These are phyloP conservation scores for Alectoris magna DNA, from an alignment of 2,797 vertebrate species.

Conservation along the genomic window DNA sequence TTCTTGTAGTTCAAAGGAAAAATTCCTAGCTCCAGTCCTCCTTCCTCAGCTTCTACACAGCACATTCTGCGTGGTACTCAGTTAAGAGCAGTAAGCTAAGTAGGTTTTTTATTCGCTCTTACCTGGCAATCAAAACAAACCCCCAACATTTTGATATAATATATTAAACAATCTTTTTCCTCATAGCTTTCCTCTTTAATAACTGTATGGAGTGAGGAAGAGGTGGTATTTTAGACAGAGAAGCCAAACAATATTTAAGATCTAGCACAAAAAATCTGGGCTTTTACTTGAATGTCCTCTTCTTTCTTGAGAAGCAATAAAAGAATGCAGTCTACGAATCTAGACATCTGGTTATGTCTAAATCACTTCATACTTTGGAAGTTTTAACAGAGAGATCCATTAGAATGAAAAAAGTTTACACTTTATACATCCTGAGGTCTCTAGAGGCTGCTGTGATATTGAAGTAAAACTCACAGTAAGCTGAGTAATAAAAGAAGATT, in stretches of 20 bases:
- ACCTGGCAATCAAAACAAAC: accelerated
- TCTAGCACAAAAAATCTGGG: not conserved
- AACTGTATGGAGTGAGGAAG: not conserved
- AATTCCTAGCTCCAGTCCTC: not conserved
- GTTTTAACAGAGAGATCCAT: not conserved
- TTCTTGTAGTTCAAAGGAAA: not conserved
- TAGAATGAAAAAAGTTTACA: not conserved
- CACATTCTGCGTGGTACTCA: not conserved
- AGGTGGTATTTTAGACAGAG: not conserved
- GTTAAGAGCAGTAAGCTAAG: not conserved
- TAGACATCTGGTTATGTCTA: not conserved
- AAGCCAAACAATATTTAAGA: not conserved
- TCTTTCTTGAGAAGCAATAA: not conserved
- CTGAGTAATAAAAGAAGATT: not conserved
- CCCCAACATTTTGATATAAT: not conserved
- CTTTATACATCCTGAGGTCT: not conserved
- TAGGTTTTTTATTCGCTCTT: not conserved
- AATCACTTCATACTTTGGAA: not conserved
- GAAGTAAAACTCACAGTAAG: not conserved
- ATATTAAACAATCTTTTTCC: not conserved
- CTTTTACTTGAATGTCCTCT: not conserved
- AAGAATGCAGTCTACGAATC: not conserved
- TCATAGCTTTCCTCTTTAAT: not conserved
- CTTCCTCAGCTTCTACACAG: not conserved
- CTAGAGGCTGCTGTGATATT: not conserved